Base-by-base conservation (phyloP, 2,113 vertebrate species). In the Otolemur garnettii region DNA sequence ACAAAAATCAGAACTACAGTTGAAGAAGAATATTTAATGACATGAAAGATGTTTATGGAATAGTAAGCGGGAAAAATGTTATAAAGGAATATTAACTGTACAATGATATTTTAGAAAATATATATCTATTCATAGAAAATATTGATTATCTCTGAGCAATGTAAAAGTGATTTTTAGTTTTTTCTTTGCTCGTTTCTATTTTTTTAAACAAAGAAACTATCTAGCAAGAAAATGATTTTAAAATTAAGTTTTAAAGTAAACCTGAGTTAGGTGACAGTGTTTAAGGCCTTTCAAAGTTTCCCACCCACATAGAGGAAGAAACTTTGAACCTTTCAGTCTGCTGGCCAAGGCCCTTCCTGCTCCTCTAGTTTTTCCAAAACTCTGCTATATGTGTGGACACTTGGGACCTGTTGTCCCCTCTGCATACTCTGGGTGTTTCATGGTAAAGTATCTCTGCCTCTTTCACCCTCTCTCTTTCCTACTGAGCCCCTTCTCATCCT, bases 121-220 rank as follows among this genome's bases (percentile, higher is more conserved):
- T 59, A 3, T 30, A 57, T 59, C 3, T 83, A 69, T 91, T 85
- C 30, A 62, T 75, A 88, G 78, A 66, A 88, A 88, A 85, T 55
- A 62, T 18, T 80, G 28, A 19, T 68, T 87, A 71, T 90, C 35
- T 90, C 21, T 64, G 28, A 45, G 13, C n/a, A 72, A 35, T 17
- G 55, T 88, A 87, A 88, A 95, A 38, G 28, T 59, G 42, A 81
- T 53, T 94, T 94, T 95, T 89, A 55, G 69, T 77, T 45, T 92
- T 90, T 66, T 28, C 57, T 90, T 93, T 72, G 35, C 57, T 74
- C 80, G 26, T 53, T 66, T 94, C 55, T 66, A 55, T 64, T 87
- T 92, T 92, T 81, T 82, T 84, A 77, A 77, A 87, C 10, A 60
- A 28, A 30, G 53, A 69, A 35, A 7, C 53, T 72, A 33, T 28